Evolutionary conservation across 1,140 invertebrate genomes (phyloP).

Genomic region (Harpegnathos saltator): DNA sequence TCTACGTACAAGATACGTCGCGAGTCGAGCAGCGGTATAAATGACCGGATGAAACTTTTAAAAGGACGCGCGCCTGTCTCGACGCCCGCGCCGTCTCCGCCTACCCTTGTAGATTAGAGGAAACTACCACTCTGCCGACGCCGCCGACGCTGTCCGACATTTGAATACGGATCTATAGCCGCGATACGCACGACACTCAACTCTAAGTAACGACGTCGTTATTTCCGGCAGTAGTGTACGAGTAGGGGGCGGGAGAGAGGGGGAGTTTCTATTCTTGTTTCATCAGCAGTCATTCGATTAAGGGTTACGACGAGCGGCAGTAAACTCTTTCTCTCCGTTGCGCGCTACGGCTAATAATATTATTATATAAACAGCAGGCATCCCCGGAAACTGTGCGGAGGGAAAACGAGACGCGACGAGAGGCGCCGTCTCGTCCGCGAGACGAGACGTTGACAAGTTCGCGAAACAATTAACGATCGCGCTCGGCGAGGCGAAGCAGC

Average conservation of each 20-base stretch:
- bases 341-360: too few species aligned
- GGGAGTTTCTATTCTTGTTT: not conserved
- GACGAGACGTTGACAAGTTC: not conserved
- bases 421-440: too few species aligned
- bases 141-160: not conserved
- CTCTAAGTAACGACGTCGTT: constrained; percentile 16
- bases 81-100: not conserved
- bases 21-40: constrained; percentile 49
- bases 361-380: not conserved
- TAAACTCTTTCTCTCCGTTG: not conserved
- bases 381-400: not conserved
- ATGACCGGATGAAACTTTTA: constrained; percentile 57
- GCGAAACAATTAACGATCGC: not conserved
- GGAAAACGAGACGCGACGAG: not conserved
- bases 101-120: constrained; percentile 40
- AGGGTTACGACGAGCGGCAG: not conserved
- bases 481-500: not conserved
- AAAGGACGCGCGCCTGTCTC: constrained; percentile 19
- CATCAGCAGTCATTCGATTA: not conserved
- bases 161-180: constrained; percentile 40
- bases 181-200: constrained; percentile 19
- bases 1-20: constrained; percentile 49
- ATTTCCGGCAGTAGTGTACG: not conserved
- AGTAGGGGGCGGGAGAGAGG: not conserved
- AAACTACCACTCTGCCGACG: constrained; percentile 21